Conservation (phyloP, 2,797 vertebrate genomes). For the Centropyge bicolor region DNA sequence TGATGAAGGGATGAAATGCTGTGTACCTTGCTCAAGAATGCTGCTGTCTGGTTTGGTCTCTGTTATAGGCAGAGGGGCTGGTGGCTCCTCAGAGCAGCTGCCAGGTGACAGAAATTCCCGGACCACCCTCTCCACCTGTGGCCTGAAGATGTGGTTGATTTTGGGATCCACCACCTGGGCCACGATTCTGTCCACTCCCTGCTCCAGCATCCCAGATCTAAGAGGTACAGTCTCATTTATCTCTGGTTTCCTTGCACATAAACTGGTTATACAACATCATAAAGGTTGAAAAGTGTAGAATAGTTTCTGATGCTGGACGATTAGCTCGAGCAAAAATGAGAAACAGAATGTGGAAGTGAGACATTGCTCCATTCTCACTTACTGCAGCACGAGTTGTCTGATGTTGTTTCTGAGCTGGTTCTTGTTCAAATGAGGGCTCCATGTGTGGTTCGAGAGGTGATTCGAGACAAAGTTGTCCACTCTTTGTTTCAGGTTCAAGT, state of each 20-base stretch:
- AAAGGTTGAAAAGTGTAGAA: neutral
- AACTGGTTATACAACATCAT: neutral
- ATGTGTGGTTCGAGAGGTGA: constrained; percentile 97
- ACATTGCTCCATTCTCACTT: constrained; percentile 73
- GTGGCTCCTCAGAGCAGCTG: constrained; percentile 87
- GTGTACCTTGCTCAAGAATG: constrained; percentile 86
- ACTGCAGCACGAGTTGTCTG: constrained; percentile 97
- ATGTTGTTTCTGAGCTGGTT: constrained; percentile 99
- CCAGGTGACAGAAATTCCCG: constrained; percentile 94
- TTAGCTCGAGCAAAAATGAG: neutral
- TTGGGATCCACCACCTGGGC: constrained; percentile 99
- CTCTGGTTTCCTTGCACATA: neutral
- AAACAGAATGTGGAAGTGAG: neutral
- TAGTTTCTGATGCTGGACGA: neutral
- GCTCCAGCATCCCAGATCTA: constrained; percentile 99
- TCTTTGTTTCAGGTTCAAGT: constrained; percentile 95
- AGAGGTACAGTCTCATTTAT: constrained; percentile 8
- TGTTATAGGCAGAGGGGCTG: constrained; percentile 58
- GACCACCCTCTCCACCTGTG: constrained; percentile 97
- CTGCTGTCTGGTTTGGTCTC: constrained; percentile 87
- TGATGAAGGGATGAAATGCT: neutral
- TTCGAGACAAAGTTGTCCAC: constrained; percentile 99
- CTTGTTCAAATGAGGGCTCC: constrained; percentile 99
- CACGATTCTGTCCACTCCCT: constrained; percentile 98
- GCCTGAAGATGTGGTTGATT: constrained; percentile 97